A percentile compares a stretch with the other conserved stretches of the same genome.
phyloP scores from a whole-genome alignment of 2,888 invertebrate genomes.

The Hydroisotoma schaefferi region DNA sequence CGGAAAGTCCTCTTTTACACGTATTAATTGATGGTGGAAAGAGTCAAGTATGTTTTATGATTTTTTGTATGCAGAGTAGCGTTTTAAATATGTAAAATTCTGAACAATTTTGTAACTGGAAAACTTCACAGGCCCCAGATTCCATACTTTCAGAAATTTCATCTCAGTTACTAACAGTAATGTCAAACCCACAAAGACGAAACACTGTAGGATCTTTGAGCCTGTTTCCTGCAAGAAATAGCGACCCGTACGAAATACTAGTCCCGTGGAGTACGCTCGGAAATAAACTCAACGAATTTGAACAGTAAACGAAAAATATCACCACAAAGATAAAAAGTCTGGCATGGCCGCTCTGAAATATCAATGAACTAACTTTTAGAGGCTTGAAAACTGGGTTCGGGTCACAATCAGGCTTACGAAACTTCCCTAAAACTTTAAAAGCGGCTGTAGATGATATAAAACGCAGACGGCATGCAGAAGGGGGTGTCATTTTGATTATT shows the following conservation, averaged over 20 bases:
- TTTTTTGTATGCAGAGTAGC: no score
- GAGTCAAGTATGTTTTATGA: constrained; percentile 21
- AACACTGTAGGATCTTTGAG: no score
- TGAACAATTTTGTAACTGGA: not conserved
- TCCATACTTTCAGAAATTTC: constrained; percentile 4
- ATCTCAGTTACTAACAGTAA: no score
- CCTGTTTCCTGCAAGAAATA: no score
- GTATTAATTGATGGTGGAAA: constrained; percentile 30
- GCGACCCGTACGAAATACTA: not conserved
- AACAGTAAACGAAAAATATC: no score
- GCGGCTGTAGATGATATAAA: constrained; percentile 26
- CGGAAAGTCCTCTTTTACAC: constrained; percentile 23
- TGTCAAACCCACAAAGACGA: no score
- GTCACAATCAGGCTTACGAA: not conserved
- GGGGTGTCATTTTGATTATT: constrained; percentile 33
- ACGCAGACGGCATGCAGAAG: constrained; percentile 24
- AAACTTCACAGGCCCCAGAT: constrained; percentile 4
- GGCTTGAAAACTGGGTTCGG: constrained; percentile 4
- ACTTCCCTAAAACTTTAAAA: constrained; percentile 21
- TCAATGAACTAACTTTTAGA: constrained; percentile 1
- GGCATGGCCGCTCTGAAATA: no score
- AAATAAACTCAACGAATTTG: no score
- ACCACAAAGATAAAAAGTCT: no score
- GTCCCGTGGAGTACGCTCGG: no score
- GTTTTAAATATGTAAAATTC: not conserved